Conservation (phyloP, 2,797 vertebrate species). For the Enteromius thamalakanensis region DNA sequence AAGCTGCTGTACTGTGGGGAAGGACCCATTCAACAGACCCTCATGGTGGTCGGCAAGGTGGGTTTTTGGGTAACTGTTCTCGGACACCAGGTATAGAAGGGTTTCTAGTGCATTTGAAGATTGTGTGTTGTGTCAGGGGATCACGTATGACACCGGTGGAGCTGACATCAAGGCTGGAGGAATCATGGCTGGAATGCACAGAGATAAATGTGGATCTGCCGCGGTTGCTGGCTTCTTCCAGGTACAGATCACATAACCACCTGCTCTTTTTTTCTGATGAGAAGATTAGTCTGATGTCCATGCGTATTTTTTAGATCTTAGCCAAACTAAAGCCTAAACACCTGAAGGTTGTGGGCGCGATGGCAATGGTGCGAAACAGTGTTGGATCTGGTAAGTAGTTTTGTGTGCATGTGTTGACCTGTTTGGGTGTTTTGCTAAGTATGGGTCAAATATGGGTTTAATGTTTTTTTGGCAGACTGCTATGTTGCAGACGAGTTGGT, state of each 20-base stretch:
- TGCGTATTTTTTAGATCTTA: constrained; percentile 69
- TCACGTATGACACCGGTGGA: constrained; percentile 85
- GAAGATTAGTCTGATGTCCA: neutral
- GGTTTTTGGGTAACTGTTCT: constrained; percentile 33
- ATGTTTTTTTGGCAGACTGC: constrained; percentile 70
- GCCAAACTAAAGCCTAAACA: constrained; percentile 78
- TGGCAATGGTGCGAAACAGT: constrained; percentile 88
- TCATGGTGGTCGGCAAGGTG: constrained; percentile 86
- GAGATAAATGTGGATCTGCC: constrained; percentile 85
- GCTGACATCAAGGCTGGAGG: constrained; percentile 86
- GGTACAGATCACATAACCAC: constrained; percentile 60
- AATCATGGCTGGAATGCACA: constrained; percentile 84
- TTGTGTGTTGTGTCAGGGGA: constrained; percentile 70
- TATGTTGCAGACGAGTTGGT: constrained; percentile 84
- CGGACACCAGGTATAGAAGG: neutral
- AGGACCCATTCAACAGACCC: constrained; percentile 73
- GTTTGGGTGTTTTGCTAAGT: constrained; percentile 16
- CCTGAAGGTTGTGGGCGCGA: constrained; percentile 80
- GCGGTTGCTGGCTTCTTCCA: constrained; percentile 84
- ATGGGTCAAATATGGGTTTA: neutral
- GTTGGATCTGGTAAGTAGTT: constrained; percentile 80
- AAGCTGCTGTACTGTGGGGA: constrained; percentile 80
- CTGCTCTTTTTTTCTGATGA: neutral
- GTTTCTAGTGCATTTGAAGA: neutral
- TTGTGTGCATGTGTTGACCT: constrained; percentile 11